These are phyloP conservation scores for Psittacula echo DNA, from an alignment of 2,797 vertebrate species.

Conservation along the genomic window DNA sequence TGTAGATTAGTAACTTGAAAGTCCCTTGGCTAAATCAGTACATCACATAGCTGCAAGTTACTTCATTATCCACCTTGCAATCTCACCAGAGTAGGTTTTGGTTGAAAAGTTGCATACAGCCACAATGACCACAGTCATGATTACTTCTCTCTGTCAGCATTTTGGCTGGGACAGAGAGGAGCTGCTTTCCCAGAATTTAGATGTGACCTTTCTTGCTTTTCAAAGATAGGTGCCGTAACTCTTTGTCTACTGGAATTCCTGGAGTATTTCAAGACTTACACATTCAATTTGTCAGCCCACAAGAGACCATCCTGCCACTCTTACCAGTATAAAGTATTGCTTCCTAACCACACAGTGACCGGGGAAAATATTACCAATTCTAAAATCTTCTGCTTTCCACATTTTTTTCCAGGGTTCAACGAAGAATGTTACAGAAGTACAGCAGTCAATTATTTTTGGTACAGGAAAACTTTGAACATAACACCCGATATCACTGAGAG, in stretches of 20 bases:
- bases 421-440: constrained; percentile 86
- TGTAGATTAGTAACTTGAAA: not conserved
- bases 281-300: not conserved
- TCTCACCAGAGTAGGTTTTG: not conserved
- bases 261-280: not conserved
- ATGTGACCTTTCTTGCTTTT: not conserved
- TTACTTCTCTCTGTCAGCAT: not conserved
- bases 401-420: constrained; percentile 73
- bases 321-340: not conserved
- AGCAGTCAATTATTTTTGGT: constrained; percentile 91
- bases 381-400: not conserved
- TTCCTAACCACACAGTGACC: not conserved
- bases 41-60: not conserved
- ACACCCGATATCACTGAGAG: constrained; percentile 73
- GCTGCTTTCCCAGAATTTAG: not conserved
- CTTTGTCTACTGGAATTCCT: not conserved
- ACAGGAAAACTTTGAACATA: constrained; percentile 89
- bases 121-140: not conserved
- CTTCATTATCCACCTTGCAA: not conserved
- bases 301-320: not conserved
- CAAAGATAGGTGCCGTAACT: not conserved
- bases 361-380: not conserved
- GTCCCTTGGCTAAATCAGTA: not conserved
- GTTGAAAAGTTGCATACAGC: not conserved
- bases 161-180: not conserved